Evolutionary conservation across 2,888 invertebrate species (phyloP).

Genomic region (Bugulina stolonifera): DNA sequence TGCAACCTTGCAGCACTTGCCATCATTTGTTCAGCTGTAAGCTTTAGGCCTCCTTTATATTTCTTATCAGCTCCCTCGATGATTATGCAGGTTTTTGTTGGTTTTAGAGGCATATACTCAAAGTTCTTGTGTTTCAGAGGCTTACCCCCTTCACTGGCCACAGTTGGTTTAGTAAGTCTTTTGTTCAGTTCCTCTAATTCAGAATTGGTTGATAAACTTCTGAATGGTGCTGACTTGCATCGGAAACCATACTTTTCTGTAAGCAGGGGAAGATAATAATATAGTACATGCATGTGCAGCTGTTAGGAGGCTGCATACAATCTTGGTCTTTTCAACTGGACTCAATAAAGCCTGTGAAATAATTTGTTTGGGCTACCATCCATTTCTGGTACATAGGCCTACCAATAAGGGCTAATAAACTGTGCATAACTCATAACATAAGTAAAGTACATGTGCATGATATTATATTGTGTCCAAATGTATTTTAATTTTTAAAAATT

Average conservation of each 20-base stretch:
- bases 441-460: too few species aligned
- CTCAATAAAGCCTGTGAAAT: too few species aligned
- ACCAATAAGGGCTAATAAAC: too few species aligned
- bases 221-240: neutral
- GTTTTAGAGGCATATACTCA: neutral
- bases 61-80: neutral
- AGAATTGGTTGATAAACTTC: neutral
- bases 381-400: too few species aligned
- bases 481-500: too few species aligned
- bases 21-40: neutral
- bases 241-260: slow-evolving; percentile 21
- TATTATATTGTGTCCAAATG: too few species aligned
- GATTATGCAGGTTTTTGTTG: neutral
- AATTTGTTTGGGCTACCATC: too few species aligned
- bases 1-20: neutral
- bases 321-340: too few species aligned
- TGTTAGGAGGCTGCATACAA: too few species aligned
- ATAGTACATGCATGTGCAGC: neutral
- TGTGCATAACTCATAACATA: too few species aligned
- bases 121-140: neutral
- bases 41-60: neutral
- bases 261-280: neutral
- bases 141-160: neutral
- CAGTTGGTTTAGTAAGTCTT: neutral
- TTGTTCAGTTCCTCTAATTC: neutral